These are phyloP conservation scores for Pachliopta kotzebuea DNA, from an alignment of 2,888 invertebrate genomes.

Conservation along the genomic window DNA sequence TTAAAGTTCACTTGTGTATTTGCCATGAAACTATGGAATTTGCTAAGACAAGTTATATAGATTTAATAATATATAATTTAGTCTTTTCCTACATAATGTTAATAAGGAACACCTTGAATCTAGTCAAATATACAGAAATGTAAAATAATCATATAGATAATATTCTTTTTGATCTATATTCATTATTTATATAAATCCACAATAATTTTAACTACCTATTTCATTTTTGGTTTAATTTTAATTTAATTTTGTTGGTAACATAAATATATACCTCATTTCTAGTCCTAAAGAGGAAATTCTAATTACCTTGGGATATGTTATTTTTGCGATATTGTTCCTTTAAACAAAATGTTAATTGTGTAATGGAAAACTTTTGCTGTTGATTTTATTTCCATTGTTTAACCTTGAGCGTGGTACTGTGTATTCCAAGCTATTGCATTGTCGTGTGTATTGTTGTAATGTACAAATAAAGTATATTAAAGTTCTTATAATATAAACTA, in stretches of 20 bases:
- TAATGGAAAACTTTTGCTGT: background rate
- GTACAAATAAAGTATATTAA: conserved; percentile 19
- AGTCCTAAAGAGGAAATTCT: too few relatives aligned
- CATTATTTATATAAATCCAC: too few relatives aligned
- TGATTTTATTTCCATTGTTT: conserved; percentile 19
- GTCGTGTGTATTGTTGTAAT: conserved; percentile 45
- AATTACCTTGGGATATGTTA: too few relatives aligned
- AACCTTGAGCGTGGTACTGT: conserved; percentile 42
- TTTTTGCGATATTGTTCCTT: too few relatives aligned
- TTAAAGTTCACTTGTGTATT: conserved; percentile 26
- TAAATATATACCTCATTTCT: too few relatives aligned
- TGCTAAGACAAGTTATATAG: conserved; percentile 37
- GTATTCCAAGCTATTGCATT: conserved; percentile 66
- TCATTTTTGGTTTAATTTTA: too few relatives aligned
- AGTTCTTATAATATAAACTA: conserved; percentile 21
- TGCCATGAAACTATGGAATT: conserved; percentile 44
- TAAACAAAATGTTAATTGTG: background rate
- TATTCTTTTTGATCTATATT: conserved; percentile 31
- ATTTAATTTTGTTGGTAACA: too few relatives aligned
- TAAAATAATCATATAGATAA: conserved; percentile 39
- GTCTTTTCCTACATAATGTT: conserved; percentile 42
- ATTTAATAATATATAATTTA: conserved; percentile 19
- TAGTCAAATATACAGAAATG: conserved; percentile 55
- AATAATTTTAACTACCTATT: too few relatives aligned
- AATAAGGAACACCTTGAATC: conserved; percentile 45